Percentiles rank a stretch among this genome's conserved stretches.
Conservation (phyloP, 2,888 invertebrate genomes). For the Liposcelis brunnea region DNA sequence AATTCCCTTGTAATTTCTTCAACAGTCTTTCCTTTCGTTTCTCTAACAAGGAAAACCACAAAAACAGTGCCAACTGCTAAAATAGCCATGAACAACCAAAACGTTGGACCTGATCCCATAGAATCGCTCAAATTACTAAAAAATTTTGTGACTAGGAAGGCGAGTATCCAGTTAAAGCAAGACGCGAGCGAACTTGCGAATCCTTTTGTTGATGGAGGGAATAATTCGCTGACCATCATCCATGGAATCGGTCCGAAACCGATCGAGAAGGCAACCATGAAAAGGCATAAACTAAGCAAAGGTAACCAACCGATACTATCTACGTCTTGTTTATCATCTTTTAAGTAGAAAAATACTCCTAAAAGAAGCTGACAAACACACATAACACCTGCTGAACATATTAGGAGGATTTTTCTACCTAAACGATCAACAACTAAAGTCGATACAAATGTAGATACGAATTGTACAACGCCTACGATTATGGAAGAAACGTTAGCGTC, state of each 20-base stretch:
- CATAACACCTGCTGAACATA: slow-evolving; percentile 56
- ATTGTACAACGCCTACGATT: slow-evolving; percentile 69
- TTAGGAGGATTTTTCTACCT: slow-evolving; percentile 58
- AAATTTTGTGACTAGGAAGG: slow-evolving; percentile 56
- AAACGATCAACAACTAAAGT: slow-evolving; percentile 62
- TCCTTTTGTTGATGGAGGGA: slow-evolving; percentile 61
- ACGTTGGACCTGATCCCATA: slow-evolving; percentile 36
- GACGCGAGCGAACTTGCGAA: slow-evolving; percentile 62
- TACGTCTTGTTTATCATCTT: slow-evolving; percentile 13
- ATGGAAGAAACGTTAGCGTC: slow-evolving; percentile 47
- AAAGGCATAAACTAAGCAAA: slow-evolving; percentile 22
- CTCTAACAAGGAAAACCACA: slow-evolving; percentile 45
- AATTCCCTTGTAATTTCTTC: slow-evolving; percentile 37
- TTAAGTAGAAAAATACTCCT: slow-evolving; percentile 47
- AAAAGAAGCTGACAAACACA: slow-evolving; percentile 48
- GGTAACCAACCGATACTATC: slow-evolving; percentile 35
- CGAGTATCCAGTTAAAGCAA: slow-evolving; percentile 64
- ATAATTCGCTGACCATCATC: slow-evolving; percentile 70
- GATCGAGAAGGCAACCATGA: not conserved
- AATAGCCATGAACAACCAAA: slow-evolving; percentile 55
- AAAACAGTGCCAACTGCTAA: slow-evolving; percentile 47
- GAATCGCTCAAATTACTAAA: slow-evolving; percentile 27
- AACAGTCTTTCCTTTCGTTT: slow-evolving; percentile 33
- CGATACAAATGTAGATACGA: slow-evolving; percentile 53
- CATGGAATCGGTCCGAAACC: slow-evolving; percentile 81